Base-by-base conservation (phyloP, 2,113 vertebrate genomes). In the Gyps fulvus region DNA sequence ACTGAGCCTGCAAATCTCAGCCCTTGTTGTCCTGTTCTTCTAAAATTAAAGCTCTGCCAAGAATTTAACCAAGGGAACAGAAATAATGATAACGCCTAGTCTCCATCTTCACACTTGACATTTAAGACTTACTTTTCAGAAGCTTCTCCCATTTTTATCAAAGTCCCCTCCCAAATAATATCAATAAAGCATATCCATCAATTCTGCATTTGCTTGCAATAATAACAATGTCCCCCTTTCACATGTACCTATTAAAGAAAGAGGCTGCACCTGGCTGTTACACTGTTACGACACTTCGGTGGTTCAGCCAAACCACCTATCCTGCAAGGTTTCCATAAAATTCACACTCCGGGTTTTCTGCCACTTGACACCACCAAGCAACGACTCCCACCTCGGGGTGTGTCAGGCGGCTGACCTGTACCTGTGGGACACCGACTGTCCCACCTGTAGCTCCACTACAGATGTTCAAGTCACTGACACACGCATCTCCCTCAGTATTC, bases 211-310 rank as follows among this genome's bases (percentile, higher is more conserved):
- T 55, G 10, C 13, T 20, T 38, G 6, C 26, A 55, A 4, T 11
- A 72, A 36, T 0, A 38, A 36, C 13, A 7, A 7, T 13, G 71
- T 47, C 29, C 36, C 31, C 63, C 32, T 32, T 69, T 70, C 12
- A 45, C 61, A n/a, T 0, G 17, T 2, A 12, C 0, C 0, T 2
- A 16, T 10, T n/a, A 21, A n/a, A 57, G 54, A 13, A n/a, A 43
- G 15, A 19, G 57, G 27, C 34, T 13, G 50, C 52, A 20, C 11
- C 40, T 38, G 40, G 42, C 36, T 27, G 16, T 14, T 25, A 4
- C 12, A 11, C 9, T 1, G 4, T 11, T 4, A 9, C 36, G 55
- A 32, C 38, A 13, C 72, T 49, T 3, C 3, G 2, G 27, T 9
- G 25, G 55, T 16, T 62, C 87, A 59, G 78, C 42, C 58, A 52